These are phyloP conservation scores for Idaea straminata DNA, from an alignment of 2,888 invertebrate genomes.

Conservation along the genomic window DNA sequence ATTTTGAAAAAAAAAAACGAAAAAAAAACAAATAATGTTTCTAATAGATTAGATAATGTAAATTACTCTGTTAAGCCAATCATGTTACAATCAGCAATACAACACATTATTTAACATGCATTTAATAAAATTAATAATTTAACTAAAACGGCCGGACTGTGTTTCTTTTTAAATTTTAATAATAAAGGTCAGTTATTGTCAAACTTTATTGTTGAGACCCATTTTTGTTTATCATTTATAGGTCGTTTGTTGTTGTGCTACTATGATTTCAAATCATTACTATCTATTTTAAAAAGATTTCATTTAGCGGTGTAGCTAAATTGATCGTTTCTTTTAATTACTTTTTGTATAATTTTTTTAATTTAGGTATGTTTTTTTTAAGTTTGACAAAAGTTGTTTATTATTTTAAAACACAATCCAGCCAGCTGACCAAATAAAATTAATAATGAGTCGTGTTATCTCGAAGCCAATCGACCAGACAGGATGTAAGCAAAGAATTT, in stretches of 20 bases:
- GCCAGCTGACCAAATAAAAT: conserved; percentile 16
- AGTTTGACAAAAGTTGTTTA: conserved; percentile 12
- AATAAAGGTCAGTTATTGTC: background rate
- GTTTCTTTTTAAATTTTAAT: background rate
- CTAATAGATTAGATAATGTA: conserved; percentile 19
- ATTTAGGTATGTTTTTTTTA: conserved; percentile 7
- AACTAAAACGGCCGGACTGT: conserved; percentile 8
- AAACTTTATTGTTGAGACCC: background rate
- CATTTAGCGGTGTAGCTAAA: too few species aligned
- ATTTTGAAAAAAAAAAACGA: conserved; percentile 48
- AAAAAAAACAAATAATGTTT: conserved; percentile 12
- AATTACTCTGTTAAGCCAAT: conserved; percentile 53
- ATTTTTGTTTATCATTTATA: conserved; percentile 2
- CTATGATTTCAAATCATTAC: too few species aligned
- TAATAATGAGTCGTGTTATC: conserved; percentile 24
- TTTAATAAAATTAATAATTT: conserved; percentile 18
- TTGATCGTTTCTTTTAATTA: too few species aligned
- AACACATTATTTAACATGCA: conserved; percentile 38
- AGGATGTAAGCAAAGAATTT: conserved; percentile 30
- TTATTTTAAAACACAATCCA: conserved; percentile 26
- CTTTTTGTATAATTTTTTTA: too few species aligned
- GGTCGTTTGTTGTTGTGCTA: conserved; percentile 8
- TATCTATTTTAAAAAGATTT: too few species aligned
- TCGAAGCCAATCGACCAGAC: conserved; percentile 41
- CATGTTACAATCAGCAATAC: conserved; percentile 68